Conservation (phyloP, 2,888 invertebrate species). For the Orchesella flavescens region DNA sequence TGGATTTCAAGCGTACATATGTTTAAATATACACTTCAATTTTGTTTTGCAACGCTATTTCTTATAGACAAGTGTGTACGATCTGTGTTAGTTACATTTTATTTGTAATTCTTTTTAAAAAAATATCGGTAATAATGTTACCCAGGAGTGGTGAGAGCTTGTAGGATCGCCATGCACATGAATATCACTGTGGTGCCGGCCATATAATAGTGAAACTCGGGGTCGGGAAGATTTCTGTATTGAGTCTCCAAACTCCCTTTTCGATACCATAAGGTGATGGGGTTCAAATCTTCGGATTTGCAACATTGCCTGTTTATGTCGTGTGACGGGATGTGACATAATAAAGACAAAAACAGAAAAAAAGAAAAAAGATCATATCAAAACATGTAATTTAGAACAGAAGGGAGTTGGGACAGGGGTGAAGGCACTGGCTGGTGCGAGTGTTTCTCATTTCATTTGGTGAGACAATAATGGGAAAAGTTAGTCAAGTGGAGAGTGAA, state of each 20-base stretch:
- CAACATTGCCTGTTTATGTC: slow-evolving; percentile 77
- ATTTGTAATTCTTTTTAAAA: no score
- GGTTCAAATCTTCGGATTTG: slow-evolving; percentile 83
- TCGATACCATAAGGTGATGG: slow-evolving; percentile 87
- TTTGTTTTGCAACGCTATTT: no score
- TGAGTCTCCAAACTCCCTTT: slow-evolving; percentile 83
- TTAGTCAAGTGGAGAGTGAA: no score
- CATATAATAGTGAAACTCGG: slow-evolving; percentile 89
- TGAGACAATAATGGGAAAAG: no score
- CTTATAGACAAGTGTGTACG: no score
- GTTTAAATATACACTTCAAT: background rate
- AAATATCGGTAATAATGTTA: slow-evolving; percentile 73
- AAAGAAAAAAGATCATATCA: slow-evolving; percentile 28
- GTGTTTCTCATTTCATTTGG: no score
- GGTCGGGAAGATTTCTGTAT: slow-evolving; percentile 86
- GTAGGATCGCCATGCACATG: slow-evolving; percentile 84
- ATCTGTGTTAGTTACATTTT: no score
- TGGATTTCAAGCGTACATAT: no score
- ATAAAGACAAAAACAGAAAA: slow-evolving; percentile 60
- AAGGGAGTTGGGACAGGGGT: background rate
- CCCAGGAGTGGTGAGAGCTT: slow-evolving; percentile 86
- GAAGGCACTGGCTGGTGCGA: no score
- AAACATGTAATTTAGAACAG: slow-evolving; percentile 9
- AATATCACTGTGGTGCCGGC: slow-evolving; percentile 86
- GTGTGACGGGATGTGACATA: no score